These are phyloP conservation scores for Thripadectes ignobilis DNA, from an alignment of 2,797 vertebrate species.

Conservation along the genomic window DNA sequence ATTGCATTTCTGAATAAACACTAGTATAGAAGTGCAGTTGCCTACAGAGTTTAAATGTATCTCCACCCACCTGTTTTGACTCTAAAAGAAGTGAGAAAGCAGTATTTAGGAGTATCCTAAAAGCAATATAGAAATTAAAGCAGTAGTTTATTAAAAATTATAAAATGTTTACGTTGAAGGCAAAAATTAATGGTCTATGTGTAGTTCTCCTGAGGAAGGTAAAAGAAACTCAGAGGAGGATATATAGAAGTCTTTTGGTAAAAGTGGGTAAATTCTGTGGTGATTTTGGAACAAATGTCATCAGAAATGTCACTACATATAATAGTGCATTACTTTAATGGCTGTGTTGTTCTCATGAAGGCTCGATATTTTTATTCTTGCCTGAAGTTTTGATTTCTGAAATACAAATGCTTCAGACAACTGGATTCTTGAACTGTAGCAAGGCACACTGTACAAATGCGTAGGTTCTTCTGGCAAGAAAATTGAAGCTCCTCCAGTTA, in stretches of 20 bases:
- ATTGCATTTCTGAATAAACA: neutral
- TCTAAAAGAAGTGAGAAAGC: neutral
- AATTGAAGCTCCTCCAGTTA: neutral
- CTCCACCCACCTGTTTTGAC: neutral
- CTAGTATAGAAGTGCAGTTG: fast-evolving
- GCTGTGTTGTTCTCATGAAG: neutral
- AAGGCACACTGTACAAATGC: neutral
- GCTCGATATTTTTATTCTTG: neutral
- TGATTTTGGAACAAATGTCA: neutral
- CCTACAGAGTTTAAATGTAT: neutral
- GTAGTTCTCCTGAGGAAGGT: neutral
- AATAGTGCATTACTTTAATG: neutral
- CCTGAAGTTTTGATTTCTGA: neutral
- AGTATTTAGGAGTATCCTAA: neutral
- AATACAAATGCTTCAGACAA: neutral
- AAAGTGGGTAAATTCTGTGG: neutral
- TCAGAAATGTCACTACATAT: neutral
- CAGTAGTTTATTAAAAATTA: neutral
- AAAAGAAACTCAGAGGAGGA: neutral
- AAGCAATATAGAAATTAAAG: neutral
- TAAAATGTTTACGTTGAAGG: neutral
- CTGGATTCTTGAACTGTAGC: neutral
- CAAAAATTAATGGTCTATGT: neutral
- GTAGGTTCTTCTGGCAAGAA: neutral
- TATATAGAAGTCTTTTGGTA: neutral